Conservation (phyloP, 2,888 invertebrate genomes). For the Suillia variegata region DNA sequence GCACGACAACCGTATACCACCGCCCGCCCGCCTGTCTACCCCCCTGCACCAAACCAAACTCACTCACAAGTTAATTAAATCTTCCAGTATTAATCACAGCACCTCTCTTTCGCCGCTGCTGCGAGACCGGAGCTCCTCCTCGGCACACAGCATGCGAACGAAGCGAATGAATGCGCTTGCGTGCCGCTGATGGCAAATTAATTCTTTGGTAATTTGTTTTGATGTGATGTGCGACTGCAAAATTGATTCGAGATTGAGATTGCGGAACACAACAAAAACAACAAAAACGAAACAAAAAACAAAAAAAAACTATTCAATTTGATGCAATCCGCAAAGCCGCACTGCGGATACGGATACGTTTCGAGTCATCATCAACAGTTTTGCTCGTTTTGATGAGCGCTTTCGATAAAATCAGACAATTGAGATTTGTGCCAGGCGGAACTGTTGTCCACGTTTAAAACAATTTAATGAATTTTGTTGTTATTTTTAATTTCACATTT, state of each 20-base stretch:
- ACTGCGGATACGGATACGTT: background rate
- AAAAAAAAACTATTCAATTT: slow-evolving; percentile 8
- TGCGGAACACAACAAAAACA: slow-evolving; percentile 37
- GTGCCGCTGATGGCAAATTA: slow-evolving; percentile 54
- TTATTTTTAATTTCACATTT: no score
- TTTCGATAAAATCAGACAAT: no score
- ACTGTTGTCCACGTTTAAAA: no score
- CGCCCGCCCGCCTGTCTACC: no score
- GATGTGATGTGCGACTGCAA: slow-evolving; percentile 51
- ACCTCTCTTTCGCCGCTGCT: slow-evolving; percentile 36
- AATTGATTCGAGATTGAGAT: slow-evolving; percentile 55
- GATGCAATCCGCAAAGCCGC: slow-evolving; percentile 13
- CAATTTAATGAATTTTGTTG: no score
- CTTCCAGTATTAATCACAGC: slow-evolving; percentile 55
- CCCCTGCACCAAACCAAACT: slow-evolving; percentile 27
- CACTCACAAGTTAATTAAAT: slow-evolving; percentile 57
- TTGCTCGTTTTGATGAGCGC: no score
- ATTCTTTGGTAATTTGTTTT: slow-evolving; percentile 57
- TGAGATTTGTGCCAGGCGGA: no score
- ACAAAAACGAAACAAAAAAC: slow-evolving; percentile 18
- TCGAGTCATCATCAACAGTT: background rate
- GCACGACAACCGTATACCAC: no score
- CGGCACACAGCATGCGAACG: slow-evolving; percentile 7
- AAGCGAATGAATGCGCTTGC: slow-evolving; percentile 51
- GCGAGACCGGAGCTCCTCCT: background rate